Conservation (phyloP, 1,140 invertebrate species). For the Drosophila bipectinata region DNA sequence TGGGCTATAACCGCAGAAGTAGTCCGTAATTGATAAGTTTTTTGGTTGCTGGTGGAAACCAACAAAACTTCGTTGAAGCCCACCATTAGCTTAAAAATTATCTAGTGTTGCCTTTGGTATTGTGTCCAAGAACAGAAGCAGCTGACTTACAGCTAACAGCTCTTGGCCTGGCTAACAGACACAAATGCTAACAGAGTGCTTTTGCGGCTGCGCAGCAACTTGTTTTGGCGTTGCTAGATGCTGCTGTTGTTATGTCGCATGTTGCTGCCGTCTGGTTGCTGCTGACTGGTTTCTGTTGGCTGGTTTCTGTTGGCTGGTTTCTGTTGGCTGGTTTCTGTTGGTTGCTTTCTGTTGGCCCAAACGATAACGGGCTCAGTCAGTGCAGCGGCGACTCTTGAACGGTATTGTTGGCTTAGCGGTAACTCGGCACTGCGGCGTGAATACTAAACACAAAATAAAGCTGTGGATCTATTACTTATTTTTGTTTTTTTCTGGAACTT, state of each 20-base stretch:
- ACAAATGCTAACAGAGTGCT: constrained; percentile 25
- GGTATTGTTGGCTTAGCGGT: constrained; percentile 77
- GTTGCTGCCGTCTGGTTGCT: constrained; percentile 16
- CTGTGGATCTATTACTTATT: background rate
- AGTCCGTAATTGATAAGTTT: constrained; percentile 45
- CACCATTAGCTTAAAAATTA: constrained; percentile 9
- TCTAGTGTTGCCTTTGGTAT: constrained; percentile 21
- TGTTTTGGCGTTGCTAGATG: constrained; percentile 29
- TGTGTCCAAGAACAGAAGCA: constrained; percentile 11
- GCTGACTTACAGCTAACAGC: constrained; percentile 11
- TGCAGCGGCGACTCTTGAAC: constrained; percentile 83
- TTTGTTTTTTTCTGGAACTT: constrained; percentile 16
- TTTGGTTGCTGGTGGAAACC: constrained; percentile 2
- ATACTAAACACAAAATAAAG: constrained; percentile 14
- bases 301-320: constrained; percentile 34
- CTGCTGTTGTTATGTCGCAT: constrained; percentile 33
- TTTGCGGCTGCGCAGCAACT: constrained; percentile 64
- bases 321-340: constrained; percentile 20
- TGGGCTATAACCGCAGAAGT: constrained; percentile 38
- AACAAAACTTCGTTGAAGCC: constrained; percentile 27
- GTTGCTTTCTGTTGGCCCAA: constrained; percentile 55
- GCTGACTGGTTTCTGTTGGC: constrained; percentile 3
- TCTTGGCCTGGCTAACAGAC: constrained; percentile 31
- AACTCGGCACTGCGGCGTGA: constrained; percentile 27
- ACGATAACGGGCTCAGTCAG: constrained; percentile 58